phyloP scores from a whole-genome alignment of 2,113 vertebrate genomes.

The Aleadryas rufinucha region DNA sequence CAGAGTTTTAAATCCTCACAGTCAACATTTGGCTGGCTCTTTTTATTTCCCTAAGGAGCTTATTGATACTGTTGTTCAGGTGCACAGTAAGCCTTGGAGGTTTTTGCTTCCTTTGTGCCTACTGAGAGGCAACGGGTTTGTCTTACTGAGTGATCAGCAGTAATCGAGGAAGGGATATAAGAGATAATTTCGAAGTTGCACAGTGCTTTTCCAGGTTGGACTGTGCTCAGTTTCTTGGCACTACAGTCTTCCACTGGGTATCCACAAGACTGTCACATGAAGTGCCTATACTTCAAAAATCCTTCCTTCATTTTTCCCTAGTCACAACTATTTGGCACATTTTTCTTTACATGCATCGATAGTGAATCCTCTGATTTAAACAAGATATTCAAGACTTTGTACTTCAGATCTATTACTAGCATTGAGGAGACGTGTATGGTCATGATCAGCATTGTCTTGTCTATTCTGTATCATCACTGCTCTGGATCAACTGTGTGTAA shows the following conservation, averaged over 20 bases:
- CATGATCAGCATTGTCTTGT: background rate
- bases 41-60: background rate
- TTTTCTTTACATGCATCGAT: background rate
- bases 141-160: background rate
- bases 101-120: background rate
- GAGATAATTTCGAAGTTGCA: background rate
- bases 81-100: background rate
- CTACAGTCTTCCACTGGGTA: background rate
- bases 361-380: background rate
- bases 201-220: background rate
- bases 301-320: background rate
- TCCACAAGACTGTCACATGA: background rate
- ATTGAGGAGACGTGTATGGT: accelerated
- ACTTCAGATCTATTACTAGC: background rate
- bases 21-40: background rate
- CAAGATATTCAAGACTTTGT: background rate
- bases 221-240: background rate
- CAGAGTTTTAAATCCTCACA: background rate
- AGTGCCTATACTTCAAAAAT: background rate
- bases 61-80: background rate
- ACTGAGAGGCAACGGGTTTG: background rate
- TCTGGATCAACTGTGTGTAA: background rate
- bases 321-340: background rate
- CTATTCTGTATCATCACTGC: background rate
- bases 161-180: background rate